phyloP scores from a whole-genome alignment of 2,113 vertebrate species.

The Dipodomys spectabilis region DNA sequence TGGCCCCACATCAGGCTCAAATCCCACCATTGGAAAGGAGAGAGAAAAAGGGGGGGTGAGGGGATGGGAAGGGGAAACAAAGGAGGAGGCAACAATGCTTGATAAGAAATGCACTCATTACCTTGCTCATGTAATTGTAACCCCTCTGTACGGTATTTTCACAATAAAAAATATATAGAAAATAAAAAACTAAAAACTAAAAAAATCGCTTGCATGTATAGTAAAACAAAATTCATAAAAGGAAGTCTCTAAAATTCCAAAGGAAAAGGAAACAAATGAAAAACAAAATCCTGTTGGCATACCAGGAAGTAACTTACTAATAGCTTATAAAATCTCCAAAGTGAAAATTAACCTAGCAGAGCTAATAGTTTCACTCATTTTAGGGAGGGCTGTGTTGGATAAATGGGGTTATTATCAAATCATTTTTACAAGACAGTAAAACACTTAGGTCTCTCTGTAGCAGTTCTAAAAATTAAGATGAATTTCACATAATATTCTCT shows the following conservation, averaged over 20 bases:
- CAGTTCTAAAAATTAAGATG: conserved; percentile 24
- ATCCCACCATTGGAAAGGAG: background rate
- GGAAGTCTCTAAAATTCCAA: conserved; percentile 1
- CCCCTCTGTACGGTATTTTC: too few species aligned
- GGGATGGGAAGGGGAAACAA: too few species aligned
- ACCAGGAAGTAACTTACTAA: background rate
- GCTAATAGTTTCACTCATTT: background rate
- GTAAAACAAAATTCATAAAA: background rate
- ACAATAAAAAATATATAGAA: too few species aligned
- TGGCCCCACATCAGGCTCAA: background rate
- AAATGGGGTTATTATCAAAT: background rate
- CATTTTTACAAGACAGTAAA: conserved; percentile 31
- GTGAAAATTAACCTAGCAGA: background rate
- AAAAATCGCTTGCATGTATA: background rate
- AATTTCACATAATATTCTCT: conserved; percentile 29
- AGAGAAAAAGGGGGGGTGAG: too few species aligned
- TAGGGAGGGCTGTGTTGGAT: background rate
- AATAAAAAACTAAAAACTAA: too few species aligned
- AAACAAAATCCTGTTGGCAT: background rate
- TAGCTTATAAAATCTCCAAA: conserved; percentile 41
- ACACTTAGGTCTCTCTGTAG: background rate
- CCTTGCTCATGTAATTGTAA: too few species aligned
- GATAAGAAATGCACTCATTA: too few species aligned
- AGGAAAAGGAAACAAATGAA: conserved; percentile 10
- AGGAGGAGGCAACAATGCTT: too few species aligned